phyloP scores from a whole-genome alignment of 53 echinoderm and acorn worm species.

The Paracentrotus lividus region DNA sequence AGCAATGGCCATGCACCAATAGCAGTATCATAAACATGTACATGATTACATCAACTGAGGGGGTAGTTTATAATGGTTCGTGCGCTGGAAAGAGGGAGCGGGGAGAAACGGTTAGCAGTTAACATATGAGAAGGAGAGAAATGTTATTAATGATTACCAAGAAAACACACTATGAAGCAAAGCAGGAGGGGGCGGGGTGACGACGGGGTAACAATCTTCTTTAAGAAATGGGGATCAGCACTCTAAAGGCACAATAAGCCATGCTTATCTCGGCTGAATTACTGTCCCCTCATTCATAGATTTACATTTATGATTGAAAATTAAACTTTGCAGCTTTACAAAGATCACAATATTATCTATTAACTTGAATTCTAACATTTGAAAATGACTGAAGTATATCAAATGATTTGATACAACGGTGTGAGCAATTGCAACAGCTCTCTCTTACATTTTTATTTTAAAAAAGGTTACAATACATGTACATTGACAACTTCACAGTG shows the following conservation, averaged over 20 bases:
- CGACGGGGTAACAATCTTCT: background rate
- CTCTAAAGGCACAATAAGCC: background rate
- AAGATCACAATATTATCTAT: too few relatives aligned
- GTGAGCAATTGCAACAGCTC: too few relatives aligned
- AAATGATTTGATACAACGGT: too few relatives aligned
- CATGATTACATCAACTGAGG: background rate
- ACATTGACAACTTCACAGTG: too few relatives aligned
- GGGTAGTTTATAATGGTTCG: slow-evolving; percentile 22
- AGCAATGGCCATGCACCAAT: background rate
- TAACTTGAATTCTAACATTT: too few relatives aligned
- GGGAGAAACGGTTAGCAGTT: background rate
- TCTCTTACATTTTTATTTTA: too few relatives aligned
- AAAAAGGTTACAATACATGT: too few relatives aligned
- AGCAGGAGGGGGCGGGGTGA: background rate
- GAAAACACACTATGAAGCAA: slow-evolving; percentile 3
- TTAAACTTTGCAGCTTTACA: too few relatives aligned
- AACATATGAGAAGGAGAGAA: background rate
- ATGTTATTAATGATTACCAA: background rate
- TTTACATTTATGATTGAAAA: too few relatives aligned
- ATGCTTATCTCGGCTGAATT: too few relatives aligned
- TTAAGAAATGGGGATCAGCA: background rate
- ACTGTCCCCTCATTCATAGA: too few relatives aligned
- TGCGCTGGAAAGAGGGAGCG: background rate
- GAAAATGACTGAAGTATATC: too few relatives aligned
- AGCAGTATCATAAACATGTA: slow-evolving; percentile 1